phyloP scores from a whole-genome alignment of 2,113 vertebrate species.

The Petrocephalus microphthalmus region DNA sequence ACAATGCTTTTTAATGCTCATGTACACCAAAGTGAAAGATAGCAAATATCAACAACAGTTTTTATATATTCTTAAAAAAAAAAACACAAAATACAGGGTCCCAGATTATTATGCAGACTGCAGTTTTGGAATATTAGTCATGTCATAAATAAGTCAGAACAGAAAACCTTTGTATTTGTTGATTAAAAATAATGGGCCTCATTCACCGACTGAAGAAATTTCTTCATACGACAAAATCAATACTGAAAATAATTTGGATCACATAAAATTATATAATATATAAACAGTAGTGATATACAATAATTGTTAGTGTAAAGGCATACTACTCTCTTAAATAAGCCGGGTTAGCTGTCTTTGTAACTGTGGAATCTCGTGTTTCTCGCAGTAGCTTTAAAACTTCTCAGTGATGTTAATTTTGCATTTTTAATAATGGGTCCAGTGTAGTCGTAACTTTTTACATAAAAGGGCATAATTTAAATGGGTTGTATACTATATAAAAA shows the following conservation, averaged over 20 bases:
- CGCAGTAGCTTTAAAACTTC: too few relatives aligned
- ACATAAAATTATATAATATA: not conserved
- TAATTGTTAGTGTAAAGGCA: not conserved
- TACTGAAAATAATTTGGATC: not conserved
- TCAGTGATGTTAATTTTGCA: too few relatives aligned
- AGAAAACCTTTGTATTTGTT: too few relatives aligned
- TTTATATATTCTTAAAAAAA: not conserved
- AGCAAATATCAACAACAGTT: not conserved
- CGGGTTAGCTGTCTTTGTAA: too few relatives aligned
- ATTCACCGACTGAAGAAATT: too few relatives aligned
- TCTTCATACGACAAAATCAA: not conserved
- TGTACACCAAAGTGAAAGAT: not conserved
- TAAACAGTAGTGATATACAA: not conserved
- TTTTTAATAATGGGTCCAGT: too few relatives aligned
- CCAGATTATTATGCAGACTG: not conserved
- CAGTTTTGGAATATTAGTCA: not conserved
- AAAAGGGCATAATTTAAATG: too few relatives aligned
- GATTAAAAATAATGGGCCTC: too few relatives aligned
- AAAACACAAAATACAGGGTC: not conserved
- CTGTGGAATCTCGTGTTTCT: too few relatives aligned
- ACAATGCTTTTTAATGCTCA: not conserved
- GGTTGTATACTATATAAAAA: not conserved
- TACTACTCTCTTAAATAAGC: not conserved
- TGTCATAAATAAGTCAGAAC: too few relatives aligned
- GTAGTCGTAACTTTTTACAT: too few relatives aligned